Evolutionary conservation across 2,797 vertebrate species (phyloP), one percentile per base, ranked within the genome.

Genomic region (Chloroceryle inda): DNA sequence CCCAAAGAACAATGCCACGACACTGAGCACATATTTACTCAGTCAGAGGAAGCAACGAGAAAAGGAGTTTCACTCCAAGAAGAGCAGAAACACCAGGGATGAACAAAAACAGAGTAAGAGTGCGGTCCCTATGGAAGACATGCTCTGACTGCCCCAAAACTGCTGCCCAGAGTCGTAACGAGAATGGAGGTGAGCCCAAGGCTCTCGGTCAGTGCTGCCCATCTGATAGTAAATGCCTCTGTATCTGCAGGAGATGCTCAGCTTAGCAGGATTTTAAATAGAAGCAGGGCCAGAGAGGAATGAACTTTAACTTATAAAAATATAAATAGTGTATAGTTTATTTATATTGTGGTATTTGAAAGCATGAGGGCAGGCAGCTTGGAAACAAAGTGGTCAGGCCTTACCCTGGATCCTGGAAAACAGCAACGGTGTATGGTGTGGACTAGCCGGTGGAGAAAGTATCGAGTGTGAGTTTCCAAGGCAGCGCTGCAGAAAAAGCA

Each of bases 101-200:
- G 29, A 0, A 45, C 23, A 45, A 47, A 63, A 71, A 18, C 7
- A 2, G 21, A 55, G 62, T 9, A 16, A 27, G 27, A 73, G 11
- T 17, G 27, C 27, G 35, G 68, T 49, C 40, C 37, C 45, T 20
- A 3, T 7, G 31, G 47, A 79, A 82, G 52, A 27, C 11, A 9
- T 0, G 5, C 14, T 12, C 3, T 1, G 29, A 55, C 33, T 59
- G 74, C 8, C 13, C 10, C 45, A 56, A 44, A 90, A 63, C 45
- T 49, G 33, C 52, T 77, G 40, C 40, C 58, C 4, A 21, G 47
- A 37, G 0, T 55, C 0, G 0, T n/a, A 21, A 29, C 0, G 2
- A 79, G 81, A 85, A 50, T 3, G 10, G 33, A 83, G 14, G 45
- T 44, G 73, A 88, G 23, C 55, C 42, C 22, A 61, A 9, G 8